Evolutionary conservation across 2,113 vertebrate species (phyloP), one percentile per base, ranked within the genome.

Genomic region (Lathamus discolor): DNA sequence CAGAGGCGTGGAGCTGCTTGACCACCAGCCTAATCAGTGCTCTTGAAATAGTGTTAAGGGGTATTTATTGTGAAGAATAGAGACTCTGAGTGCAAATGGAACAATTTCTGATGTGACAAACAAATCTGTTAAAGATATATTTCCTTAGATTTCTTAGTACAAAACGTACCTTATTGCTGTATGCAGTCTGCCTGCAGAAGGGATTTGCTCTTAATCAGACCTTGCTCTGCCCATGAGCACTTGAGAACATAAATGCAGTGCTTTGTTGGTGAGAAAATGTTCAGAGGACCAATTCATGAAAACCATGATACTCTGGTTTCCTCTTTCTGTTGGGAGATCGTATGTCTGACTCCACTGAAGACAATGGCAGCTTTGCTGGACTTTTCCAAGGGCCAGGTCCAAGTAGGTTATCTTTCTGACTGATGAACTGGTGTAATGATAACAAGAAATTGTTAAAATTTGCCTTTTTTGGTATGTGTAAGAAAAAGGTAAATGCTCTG

Each of bases 371-470:
- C 31, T 87, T 82, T 72, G 23, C 70, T 1, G 1, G 52, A 51
- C 17, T 75, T 75, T 19, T 13, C 57, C 1, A 1, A 54, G 51
- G 17, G 37, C 19, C 3, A 0, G 2, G 1, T 86, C 29, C 37
- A 59, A 75, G 43, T n/a, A 78, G 66, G 41, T 2, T 90, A 15
- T 73, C 37, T 51, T 59, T 68, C 52, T 78, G 43, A 27, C 33
- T 86, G 43, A 23, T 82, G 37, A 74, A 59, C 23, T 78, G 37
- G 4, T 55, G 3, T 78, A 54, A 62, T 46, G 17, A 74, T 74
- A 62, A 33, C 24, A 77, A 70, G 24, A 15, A 83, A 44, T 43
- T 46, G 66, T n/a, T 81, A 31, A 59, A 81, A 74, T 81, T 69
- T 57, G 33, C 22, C 7, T 49, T 86, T 86, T 90, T 67, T 49